Evolutionary conservation across 2,113 vertebrate genomes (phyloP), one percentile per base, ranked within the genome.

Genomic region (Hydropotes inermis): DNA sequence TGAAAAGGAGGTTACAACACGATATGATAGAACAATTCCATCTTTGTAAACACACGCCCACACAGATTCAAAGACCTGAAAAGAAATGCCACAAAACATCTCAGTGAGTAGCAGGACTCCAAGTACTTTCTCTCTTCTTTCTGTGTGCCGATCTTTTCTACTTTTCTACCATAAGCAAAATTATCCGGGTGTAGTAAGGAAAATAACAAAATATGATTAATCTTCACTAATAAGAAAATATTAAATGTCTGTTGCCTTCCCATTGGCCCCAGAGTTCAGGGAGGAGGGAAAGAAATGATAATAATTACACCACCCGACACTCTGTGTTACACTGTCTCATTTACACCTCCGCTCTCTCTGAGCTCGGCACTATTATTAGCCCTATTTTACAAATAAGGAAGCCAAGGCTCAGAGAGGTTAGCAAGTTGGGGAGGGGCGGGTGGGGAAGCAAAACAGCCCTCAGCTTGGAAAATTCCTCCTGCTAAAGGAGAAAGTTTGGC

Each of bases 401-500:
- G 85, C 81, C 39, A 11, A 81, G 92, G 45, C 93, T 87, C 58
- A 43, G 30, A 52, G 28, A 97, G 43, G 70, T 86, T 82, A 95
- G 81, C 43, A 79, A 97, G 60, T 86, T 97, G 15, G 16, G 4
- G 7, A 7, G 2, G 17, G 57, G 11, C 0, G 17, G 52, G 28
- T 9, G 0, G 23, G 39, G 27, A 88, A 89, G 60, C 55, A 54
- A 95, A 94, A 90, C 45, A n/a, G 50, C 86, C 70, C 55, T 82
- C 45, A 6, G 36, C 89, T 92, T 92, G 81, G 92, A 96, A 97
- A 97, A 97, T 67, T 95, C 92, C 92, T 95, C 47, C 92, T 83
- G 19, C 87, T 67, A 12, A 89, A 90, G 76, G 60, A 88, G 58
- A 91, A 88, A 82, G 52, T 82, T 85, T 79, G 82, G 55, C 76